Evolutionary conservation across 2,113 vertebrate genomes (phyloP).

Genomic region (Hystrix brachyura): DNA sequence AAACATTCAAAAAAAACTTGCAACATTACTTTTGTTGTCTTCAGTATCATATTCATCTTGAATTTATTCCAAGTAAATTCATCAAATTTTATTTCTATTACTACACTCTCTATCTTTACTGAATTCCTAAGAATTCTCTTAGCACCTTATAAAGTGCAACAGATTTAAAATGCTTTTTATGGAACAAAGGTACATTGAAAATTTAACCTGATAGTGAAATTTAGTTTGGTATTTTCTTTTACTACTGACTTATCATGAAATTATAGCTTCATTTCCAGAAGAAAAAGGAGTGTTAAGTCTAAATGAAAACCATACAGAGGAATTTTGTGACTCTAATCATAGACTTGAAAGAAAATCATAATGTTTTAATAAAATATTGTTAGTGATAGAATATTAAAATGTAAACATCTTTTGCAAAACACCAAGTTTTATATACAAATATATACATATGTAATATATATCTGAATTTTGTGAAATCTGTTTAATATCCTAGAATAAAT

Average conservation of each 20-base stretch:
- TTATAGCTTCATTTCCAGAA: constrained; percentile 52
- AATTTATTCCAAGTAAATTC: constrained; percentile 57
- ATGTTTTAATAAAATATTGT: neutral
- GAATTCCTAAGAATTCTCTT: constrained; percentile 60
- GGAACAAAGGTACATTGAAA: constrained; percentile 61
- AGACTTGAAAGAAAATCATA: neutral
- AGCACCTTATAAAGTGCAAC: constrained; percentile 54
- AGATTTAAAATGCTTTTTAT: constrained; percentile 74
- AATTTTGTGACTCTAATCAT: neutral
- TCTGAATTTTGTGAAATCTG: neutral
- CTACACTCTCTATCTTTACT: neutral
- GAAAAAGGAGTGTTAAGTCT: neutral
- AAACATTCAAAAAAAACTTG: neutral
- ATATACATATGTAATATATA: neutral
- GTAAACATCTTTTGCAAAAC: constrained; percentile 3
- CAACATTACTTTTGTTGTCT: constrained; percentile 7
- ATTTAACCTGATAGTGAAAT: constrained; percentile 65
- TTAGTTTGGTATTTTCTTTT: constrained; percentile 67
- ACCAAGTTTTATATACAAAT: neutral
- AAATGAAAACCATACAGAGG: neutral
- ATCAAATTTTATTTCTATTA: constrained; percentile 59
- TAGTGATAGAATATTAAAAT: neutral
- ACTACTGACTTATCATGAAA: constrained; percentile 55
- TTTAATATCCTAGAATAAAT: constrained; percentile 40
- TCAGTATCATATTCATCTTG: constrained; percentile 56